These are phyloP conservation scores for Drosophila imparisetae DNA, from an alignment of 2,888 invertebrate genomes.

Conservation along the genomic window DNA sequence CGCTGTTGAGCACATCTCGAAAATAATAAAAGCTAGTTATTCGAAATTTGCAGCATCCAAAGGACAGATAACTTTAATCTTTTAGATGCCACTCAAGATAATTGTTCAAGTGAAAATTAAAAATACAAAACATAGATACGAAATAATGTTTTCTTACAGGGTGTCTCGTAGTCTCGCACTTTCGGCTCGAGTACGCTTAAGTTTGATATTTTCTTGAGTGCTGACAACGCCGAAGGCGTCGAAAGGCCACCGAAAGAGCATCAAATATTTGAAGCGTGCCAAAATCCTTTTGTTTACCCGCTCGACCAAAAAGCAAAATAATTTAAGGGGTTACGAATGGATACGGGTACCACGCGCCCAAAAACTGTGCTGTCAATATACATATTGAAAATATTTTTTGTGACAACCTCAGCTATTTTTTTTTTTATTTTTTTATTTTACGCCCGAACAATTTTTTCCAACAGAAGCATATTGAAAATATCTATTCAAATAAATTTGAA, in stretches of 20 bases:
- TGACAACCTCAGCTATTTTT: neutral
- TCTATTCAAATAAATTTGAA: neutral
- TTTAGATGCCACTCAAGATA: neutral
- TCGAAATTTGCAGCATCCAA: neutral
- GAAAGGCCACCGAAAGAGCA: slow-evolving; percentile 31
- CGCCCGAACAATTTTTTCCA: neutral
- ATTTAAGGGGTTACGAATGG: neutral
- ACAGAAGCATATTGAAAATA: neutral
- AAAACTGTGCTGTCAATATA: neutral
- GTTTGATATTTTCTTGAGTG: neutral
- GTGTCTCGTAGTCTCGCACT: neutral
- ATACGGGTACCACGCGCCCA: neutral
- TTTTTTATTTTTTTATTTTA: neutral
- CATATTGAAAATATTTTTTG: neutral
- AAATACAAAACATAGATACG: neutral
- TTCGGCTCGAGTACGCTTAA: neutral
- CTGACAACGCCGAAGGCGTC: neutral
- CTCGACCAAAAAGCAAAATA: neutral
- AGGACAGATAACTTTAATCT: neutral
- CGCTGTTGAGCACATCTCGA: neutral
- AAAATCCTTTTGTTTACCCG: slow-evolving; percentile 1
- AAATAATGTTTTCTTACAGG: neutral
- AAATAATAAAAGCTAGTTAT: neutral
- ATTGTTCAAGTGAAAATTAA: neutral
- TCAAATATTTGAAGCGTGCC: neutral